phyloP scores from a whole-genome alignment of 2,797 vertebrate genomes.

The Hemitrygon akajei region DNA sequence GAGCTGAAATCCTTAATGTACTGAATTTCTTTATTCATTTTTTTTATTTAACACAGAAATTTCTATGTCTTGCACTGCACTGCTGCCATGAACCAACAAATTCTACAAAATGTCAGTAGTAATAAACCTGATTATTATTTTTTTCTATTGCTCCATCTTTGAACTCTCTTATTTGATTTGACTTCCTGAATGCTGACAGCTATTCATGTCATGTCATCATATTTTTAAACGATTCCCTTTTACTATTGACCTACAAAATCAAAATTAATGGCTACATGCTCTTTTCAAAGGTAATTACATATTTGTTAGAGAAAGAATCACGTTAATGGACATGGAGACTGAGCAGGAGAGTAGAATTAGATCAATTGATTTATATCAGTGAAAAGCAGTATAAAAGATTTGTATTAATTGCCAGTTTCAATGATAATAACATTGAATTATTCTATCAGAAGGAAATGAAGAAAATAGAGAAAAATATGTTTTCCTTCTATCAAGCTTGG shows the following conservation, averaged over 20 bases:
- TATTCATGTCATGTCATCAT: background rate
- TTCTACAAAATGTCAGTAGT: too few relatives aligned
- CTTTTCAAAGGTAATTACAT: background rate
- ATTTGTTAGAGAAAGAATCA: background rate
- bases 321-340: background rate
- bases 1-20: background rate
- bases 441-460: background rate
- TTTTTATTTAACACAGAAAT: too few relatives aligned
- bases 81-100: too few relatives aligned
- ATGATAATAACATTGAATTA: background rate
- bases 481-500: background rate
- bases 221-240: background rate
- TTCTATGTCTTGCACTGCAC: too few relatives aligned
- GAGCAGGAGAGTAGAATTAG: slow-evolving; percentile 3
- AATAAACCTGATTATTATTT: too few relatives aligned
- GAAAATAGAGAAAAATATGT: background rate
- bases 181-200: too few relatives aligned
- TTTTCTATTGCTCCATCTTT: background rate
- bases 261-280: background rate
- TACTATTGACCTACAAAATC: background rate
- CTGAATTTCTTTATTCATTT: background rate
- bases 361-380: background rate
- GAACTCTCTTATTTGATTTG: background rate
- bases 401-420: background rate
- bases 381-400: background rate